Evolutionary conservation across 1,140 invertebrate species (phyloP), one percentile per base, ranked within the genome.

Genomic region (Periplaneta americana): DNA sequence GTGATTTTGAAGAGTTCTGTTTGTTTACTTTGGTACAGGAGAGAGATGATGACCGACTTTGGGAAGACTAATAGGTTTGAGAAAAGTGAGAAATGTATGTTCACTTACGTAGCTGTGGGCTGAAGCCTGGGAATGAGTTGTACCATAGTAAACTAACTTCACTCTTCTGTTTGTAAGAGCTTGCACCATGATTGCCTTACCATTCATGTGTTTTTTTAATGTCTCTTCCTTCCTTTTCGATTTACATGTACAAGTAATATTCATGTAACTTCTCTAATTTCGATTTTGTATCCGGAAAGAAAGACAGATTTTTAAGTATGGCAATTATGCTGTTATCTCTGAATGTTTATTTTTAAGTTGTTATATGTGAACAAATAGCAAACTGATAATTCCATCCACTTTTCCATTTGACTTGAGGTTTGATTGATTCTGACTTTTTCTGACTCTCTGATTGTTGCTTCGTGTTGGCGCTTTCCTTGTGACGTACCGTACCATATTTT

Each of bases 391-490:
- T 79, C 74, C 80, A 75, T 36, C 74, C 80, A 78, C n/a, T n/a
- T 57, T 74, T 39, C 74, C 35, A 81, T 76, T 76, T 76, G 80
- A 81, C 74, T 76, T 76, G 75, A 81, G 74, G 22, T 75, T 81
- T 81, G 34, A 81, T 76, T 75, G 22, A 80, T 80, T 84, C 80
- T 84, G 79, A 82, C 39, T 82, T 85, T 85, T 83, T 84, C 80
- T 83, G 80, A 84, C 82, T 84, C 82, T 84, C 78, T 83, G 78
- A 83, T 80, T 84, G 83, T 84, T 83, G 83, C 83, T 84, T 84
- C 79, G 74, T 83, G 76, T 83, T 83, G 82, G 81, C 81, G 83
- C 83, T 84, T 84, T 84, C 77, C 83, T 84, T 84, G 83, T 84
- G 83, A 80, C 82, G 79, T 82, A 83, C 81, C n/a, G 31, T 78